Conservation (phyloP, 2,113 vertebrate species). For the Lophura nycthemera region DNA sequence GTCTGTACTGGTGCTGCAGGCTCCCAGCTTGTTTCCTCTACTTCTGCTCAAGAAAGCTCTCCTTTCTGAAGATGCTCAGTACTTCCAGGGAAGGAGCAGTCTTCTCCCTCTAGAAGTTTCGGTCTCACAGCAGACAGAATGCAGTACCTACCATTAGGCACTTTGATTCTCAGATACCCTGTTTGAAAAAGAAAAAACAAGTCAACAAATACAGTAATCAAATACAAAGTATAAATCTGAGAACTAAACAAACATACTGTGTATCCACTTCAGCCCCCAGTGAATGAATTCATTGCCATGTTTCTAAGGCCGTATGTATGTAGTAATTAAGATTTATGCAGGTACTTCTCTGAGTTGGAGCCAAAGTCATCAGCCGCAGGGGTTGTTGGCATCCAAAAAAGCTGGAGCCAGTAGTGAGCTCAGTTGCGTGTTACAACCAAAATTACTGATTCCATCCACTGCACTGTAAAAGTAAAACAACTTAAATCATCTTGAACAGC, state of each 20-base stretch:
- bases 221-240: background rate
- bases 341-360: constrained; percentile 45
- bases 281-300: constrained; percentile 21
- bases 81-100: background rate
- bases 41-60: background rate
- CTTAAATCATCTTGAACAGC: constrained; percentile 41
- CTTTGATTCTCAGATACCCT: background rate
- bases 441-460: constrained; percentile 41
- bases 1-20: background rate
- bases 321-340: constrained; percentile 65
- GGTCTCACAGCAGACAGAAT: background rate
- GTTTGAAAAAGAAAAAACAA: background rate
- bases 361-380: constrained; percentile 57
- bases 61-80: background rate
- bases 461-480: constrained; percentile 42
- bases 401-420: constrained; percentile 53
- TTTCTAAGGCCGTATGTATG: constrained; percentile 12
- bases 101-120: background rate
- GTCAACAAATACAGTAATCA: background rate
- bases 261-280: background rate
- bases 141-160: background rate
- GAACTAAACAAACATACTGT: background rate
- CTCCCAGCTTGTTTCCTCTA: background rate
- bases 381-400: constrained; percentile 30
- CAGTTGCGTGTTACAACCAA: constrained; percentile 45